phyloP scores from a whole-genome alignment of 2,797 vertebrate genomes.

The Cetoscarus ocellatus region DNA sequence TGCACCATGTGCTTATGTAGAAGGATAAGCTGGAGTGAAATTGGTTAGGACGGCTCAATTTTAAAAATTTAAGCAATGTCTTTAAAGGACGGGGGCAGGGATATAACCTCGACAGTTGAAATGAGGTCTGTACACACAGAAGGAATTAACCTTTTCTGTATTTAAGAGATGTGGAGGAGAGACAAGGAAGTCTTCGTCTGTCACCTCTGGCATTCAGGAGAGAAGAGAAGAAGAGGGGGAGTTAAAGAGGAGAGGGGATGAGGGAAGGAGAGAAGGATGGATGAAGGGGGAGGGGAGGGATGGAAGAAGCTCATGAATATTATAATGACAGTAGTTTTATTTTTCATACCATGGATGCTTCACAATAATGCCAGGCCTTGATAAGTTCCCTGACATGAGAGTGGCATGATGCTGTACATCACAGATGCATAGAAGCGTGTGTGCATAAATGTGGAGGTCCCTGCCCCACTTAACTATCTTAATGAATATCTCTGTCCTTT shows the following conservation, averaged over 20 bases:
- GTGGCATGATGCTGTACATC: conserved; percentile 49
- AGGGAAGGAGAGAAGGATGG: conserved; percentile 19
- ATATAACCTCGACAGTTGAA: conserved; percentile 63
- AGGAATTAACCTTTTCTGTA: conserved; percentile 80
- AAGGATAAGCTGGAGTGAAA: conserved; percentile 84
- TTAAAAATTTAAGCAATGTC: conserved; percentile 86
- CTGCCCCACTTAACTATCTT: background rate
- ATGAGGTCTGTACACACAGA: conserved; percentile 71
- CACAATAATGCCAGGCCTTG: conserved; percentile 56
- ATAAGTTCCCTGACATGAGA: conserved; percentile 64
- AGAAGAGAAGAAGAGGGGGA: conserved; percentile 30
- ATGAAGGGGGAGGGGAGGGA: conserved; percentile 26
- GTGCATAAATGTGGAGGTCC: background rate
- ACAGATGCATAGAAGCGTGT: conserved; percentile 1
- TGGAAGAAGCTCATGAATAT: conserved; percentile 79
- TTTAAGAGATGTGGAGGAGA: conserved; percentile 66
- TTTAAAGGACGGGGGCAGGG: conserved; percentile 66
- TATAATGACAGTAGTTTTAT: conserved; percentile 74
- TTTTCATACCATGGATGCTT: conserved; percentile 49
- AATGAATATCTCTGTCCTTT: background rate
- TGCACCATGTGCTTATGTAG: conserved; percentile 77
- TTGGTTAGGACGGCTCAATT: conserved; percentile 80
- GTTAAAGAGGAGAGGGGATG: conserved; percentile 15
- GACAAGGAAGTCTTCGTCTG: conserved; percentile 65
- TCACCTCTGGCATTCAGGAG: conserved; percentile 70